phyloP scores from a whole-genome alignment of 2,113 vertebrate genomes.

The Nerophis lumbriciformis region DNA sequence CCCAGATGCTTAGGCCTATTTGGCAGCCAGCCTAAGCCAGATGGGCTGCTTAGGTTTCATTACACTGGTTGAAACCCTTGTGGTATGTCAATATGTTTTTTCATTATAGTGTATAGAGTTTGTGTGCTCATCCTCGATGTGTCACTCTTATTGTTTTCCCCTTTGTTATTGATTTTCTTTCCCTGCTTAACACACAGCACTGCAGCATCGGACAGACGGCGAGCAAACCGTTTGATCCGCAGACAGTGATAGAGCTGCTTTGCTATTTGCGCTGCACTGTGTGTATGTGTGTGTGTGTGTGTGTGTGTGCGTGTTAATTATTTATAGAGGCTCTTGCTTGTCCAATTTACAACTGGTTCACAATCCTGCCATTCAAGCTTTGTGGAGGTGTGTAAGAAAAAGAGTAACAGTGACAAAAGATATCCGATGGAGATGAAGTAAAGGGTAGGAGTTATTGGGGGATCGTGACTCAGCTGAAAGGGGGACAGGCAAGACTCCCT shows the following conservation, averaged over 20 bases:
- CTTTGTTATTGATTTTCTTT: conserved; percentile 10
- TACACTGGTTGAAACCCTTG: conserved; percentile 1
- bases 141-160: neutral
- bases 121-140: neutral
- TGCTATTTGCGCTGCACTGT: conserved; percentile 29
- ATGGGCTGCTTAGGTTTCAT: neutral
- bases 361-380: conserved; percentile 27
- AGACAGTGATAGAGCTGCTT: conserved; percentile 16
- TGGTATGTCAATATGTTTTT: neutral
- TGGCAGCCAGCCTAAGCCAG: neutral
- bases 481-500: conserved; percentile 24
- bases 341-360: conserved; percentile 52
- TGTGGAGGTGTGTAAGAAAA: conserved; percentile 23
- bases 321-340: conserved; percentile 50
- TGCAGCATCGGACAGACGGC: neutral
- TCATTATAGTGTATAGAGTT: neutral
- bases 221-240: conserved; percentile 21
- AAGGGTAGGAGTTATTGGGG: conserved; percentile 1
- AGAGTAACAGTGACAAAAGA: neutral
- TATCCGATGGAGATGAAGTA: neutral
- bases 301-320: conserved; percentile 31
- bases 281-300: conserved; percentile 21
- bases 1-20: conserved; percentile 2
- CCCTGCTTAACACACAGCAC: neutral
- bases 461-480: conserved; percentile 38